Base-by-base conservation (phyloP, 2,113 vertebrate genomes). In the Eleginops maclovinus region DNA sequence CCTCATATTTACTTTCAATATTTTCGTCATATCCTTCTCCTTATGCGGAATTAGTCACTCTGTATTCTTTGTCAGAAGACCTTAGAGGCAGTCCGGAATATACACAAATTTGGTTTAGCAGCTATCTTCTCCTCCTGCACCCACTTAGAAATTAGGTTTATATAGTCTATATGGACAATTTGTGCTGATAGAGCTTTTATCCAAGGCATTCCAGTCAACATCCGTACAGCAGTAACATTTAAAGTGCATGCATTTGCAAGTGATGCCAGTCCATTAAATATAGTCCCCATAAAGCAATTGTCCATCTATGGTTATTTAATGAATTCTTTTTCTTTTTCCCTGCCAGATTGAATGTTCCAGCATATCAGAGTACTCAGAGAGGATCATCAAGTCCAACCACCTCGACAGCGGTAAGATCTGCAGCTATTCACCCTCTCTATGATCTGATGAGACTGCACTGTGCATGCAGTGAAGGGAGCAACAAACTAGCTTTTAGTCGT, bases 331-430 rank as follows among this genome's bases (percentile, higher is more conserved):
- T 43, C 40, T 58, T 44, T 53, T 51, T 41, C 53, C 64, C 75
- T 65, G 75, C 60, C 91, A 99, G 98, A 99, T 99, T 44, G 98
- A 99, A 93, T 99, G 98, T 61, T 99, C 98, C 93, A 99, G 98
- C 85, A 99, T 99, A 94, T 98, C 97, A 16, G 98, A 99, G 87
- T 98, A 98, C 89, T 99, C 98, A 1, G 98, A 99, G 94, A 98
- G 97, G 94, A 99, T 99, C 90, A 97, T 99, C 95, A 99, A 98
- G 92, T 96, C 98, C 87, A 99, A 99, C 93, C 97, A 98, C 82
- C 92, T 99, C 92, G 96, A 99, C 92, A 97, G 94, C 66, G 96
- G 98, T 99, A 96, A 98, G 96, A 78, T 59, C 74, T 66, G 47
- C 55, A 41, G 21, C 41, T 53, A 58, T 51, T 68, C n/a, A 16